A percentile compares a stretch with the other conserved stretches of the same genome.
Conservation (phyloP, 2,113 vertebrate species). For the Callorhinus ursinus region DNA sequence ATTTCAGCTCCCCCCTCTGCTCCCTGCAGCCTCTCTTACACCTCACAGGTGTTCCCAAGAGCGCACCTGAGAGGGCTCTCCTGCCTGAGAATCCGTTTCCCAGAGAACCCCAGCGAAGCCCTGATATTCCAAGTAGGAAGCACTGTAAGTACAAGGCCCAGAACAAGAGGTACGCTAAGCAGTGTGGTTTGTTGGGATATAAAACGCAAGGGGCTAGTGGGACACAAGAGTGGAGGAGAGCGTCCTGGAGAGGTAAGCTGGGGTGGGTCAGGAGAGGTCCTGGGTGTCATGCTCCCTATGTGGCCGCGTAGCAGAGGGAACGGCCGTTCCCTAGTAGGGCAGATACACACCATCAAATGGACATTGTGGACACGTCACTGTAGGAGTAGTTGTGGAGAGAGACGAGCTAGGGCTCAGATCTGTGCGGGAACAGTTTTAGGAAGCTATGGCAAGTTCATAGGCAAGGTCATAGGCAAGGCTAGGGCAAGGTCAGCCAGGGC, state of each 20-base stretch:
- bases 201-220: not conserved
- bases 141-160: not conserved
- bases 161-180: not conserved
- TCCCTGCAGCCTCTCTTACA: not conserved
- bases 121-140: not conserved
- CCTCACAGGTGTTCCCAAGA: not conserved
- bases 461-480: not conserved
- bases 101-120: not conserved
- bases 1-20: not conserved
- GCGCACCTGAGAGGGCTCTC: not conserved
- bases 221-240: not conserved
- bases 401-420: not conserved
- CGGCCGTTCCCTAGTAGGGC: not conserved
- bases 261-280: not conserved
- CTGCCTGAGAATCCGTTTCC: not conserved
- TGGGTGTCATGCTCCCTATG: no score
- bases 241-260: not conserved
- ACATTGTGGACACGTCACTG: not conserved
- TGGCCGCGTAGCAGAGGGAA: not conserved
- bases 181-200: not conserved
- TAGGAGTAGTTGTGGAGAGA: not conserved
- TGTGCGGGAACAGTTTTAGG: not conserved
- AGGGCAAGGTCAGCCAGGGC: not conserved
- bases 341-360: rapidly evolving
- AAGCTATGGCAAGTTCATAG: not conserved